Evolutionary conservation across 1,140 invertebrate species (phyloP), one percentile per base, ranked within the genome.

Genomic region (Eriocheir sinensis): DNA sequence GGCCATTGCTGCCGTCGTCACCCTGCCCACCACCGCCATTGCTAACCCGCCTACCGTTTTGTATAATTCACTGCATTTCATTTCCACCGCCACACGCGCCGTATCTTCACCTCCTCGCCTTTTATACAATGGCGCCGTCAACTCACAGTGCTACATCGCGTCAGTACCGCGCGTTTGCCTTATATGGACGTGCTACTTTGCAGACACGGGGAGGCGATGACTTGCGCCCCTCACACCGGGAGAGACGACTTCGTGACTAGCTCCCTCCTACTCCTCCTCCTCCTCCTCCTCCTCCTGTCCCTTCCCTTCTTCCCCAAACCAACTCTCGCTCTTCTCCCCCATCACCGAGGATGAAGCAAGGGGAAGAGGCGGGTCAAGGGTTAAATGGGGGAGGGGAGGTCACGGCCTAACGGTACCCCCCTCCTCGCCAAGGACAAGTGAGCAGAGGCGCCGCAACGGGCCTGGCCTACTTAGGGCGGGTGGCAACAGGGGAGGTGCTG

Each of bases 351-450:
- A 72, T 72, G 60, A 72, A 72, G 60, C 60, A 72, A 72, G 60
- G 60, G 60, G 27, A 72, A 21, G 27, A n/a, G 60, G 60, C 27
- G 60, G 60, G 60, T 72, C 60, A 72, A 21, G 60, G 60, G 60
- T 72, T n/a, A n/a, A 72, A n/a, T 72, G 60, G 60, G 60, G n/a
- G 60, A n/a, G 60, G 60, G 60, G n/a, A n/a, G 60, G 60, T 72
- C 60, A 72, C 60, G 60, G 6, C 27, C 60, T 72, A 72, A 72
- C 60, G 60, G 60, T 21, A 72, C 15, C 44, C 15, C 60, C 21
- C 60, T 12, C 21, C 60, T 12, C 60, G 60, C 60, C 60, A 72
- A 72, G 60, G 60, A 72, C 60, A 72, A n/a, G 60, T 72, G 60
- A 72, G 60, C 60, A 72, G 60, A 72, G 60, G 60, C 60, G 21